Conservation (phyloP, 2,797 vertebrate species). For the Glyptemys insculpta region DNA sequence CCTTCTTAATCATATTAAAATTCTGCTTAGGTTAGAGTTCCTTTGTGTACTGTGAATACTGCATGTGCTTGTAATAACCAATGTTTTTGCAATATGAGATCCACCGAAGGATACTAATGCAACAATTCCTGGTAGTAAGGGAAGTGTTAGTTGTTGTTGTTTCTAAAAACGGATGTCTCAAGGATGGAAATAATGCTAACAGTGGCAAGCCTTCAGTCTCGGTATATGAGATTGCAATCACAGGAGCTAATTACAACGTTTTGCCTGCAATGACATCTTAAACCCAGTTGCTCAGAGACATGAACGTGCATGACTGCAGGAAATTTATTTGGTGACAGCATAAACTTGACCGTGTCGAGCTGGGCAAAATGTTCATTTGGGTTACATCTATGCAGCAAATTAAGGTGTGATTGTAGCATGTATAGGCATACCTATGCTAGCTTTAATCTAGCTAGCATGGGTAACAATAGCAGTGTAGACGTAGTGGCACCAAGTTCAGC, state of each 20-base stretch:
- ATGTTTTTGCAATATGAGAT: not conserved
- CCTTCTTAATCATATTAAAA: not conserved
- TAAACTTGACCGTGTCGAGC: not conserved
- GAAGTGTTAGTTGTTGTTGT: not conserved
- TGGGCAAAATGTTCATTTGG: slow-evolving; percentile 10
- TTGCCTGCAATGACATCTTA: slow-evolving; percentile 42
- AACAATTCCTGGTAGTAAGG: not conserved
- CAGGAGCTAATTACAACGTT: slow-evolving; percentile 66
- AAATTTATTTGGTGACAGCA: slow-evolving; percentile 15
- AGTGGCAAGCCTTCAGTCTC: slow-evolving; percentile 6
- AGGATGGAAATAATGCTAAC: not conserved
- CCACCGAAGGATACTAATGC: not conserved
- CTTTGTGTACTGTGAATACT: rapidly evolving
- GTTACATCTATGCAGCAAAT: not conserved
- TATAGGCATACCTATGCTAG: not conserved
- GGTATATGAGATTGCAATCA: slow-evolving; percentile 53
- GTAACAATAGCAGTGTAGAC: not conserved
- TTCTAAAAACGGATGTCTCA: not conserved
- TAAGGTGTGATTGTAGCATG: not conserved
- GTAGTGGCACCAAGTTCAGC: not conserved
- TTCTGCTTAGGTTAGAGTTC: not conserved
- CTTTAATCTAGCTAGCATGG: not conserved
- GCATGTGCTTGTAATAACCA: not conserved
- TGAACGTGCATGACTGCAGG: slow-evolving; percentile 26
- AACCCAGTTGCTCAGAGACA: slow-evolving; percentile 57